phyloP scores from a whole-genome alignment of 1,140 invertebrate species.

The Spodoptera litura region DNA sequence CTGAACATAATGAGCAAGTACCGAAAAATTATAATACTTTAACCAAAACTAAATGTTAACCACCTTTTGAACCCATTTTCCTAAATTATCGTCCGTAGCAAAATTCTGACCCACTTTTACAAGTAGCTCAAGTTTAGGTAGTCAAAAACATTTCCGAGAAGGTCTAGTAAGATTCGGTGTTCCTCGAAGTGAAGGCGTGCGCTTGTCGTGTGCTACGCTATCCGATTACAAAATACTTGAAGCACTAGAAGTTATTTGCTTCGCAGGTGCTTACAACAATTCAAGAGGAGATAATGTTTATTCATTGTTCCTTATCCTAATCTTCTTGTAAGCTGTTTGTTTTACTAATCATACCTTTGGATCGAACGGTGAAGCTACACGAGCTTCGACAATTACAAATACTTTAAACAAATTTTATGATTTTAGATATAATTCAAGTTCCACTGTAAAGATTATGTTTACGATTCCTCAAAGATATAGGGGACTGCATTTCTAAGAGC shows the following conservation, averaged over 20 bases:
- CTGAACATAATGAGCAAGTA: too few relatives aligned
- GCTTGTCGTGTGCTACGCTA: constrained; percentile 49
- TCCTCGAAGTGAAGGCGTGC: constrained; percentile 54
- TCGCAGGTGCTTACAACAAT: constrained; percentile 26
- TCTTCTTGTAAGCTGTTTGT: constrained; percentile 8
- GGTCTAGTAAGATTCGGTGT: constrained; percentile 49
- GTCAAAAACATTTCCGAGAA: constrained; percentile 60
- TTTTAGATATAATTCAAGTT: neutral
- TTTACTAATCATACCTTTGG: constrained; percentile 13
- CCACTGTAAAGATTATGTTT: neutral
- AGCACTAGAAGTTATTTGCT: constrained; percentile 9
- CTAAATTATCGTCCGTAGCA: neutral
- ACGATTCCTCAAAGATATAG: neutral
- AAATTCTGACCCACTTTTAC: neutral
- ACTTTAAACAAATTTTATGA: neutral
- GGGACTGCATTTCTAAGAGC: constrained; percentile 22
- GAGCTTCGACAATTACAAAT: neutral
- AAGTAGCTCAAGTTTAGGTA: constrained; percentile 19
- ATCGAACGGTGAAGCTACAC: neutral
- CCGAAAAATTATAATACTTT: too few relatives aligned
- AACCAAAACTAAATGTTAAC: too few relatives aligned
- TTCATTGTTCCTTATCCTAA: constrained; percentile 23
- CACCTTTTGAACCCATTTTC: neutral
- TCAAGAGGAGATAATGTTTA: constrained; percentile 4
- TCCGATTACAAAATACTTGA: constrained; percentile 56